Conservation (phyloP, 2,113 vertebrate genomes). For the Corythoichthys haematopterus region DNA sequence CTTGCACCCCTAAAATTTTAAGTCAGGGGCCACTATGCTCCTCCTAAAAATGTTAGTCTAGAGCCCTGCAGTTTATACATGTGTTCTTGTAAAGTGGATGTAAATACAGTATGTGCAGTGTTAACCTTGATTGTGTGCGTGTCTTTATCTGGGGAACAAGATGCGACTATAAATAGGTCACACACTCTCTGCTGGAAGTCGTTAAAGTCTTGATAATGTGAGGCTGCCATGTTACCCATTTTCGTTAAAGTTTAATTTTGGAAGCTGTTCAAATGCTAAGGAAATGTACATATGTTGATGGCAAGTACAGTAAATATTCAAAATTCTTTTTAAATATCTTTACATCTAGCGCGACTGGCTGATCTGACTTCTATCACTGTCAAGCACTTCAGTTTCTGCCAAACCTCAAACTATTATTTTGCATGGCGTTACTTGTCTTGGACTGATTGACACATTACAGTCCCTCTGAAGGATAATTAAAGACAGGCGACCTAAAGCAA, state of each 20-base stretch:
- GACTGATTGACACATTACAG: slow-evolving; percentile 28
- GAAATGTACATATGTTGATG: slow-evolving; percentile 12
- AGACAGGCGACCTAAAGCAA: slow-evolving; percentile 38
- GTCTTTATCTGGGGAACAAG: slow-evolving; percentile 67
- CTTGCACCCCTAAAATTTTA: too few relatives aligned
- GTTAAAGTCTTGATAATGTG: slow-evolving; percentile 10
- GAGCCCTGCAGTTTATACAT: slow-evolving; percentile 46
- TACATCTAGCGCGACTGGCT: slow-evolving; percentile 27
- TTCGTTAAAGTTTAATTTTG: slow-evolving; percentile 31
- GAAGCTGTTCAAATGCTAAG: slow-evolving; percentile 29
- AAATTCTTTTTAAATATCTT: slow-evolving; percentile 42
- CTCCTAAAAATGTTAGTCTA: too few relatives aligned
- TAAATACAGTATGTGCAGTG: slow-evolving; percentile 33
- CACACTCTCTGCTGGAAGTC: slow-evolving; percentile 53
- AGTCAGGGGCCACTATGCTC: too few relatives aligned
- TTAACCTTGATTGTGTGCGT: slow-evolving; percentile 63
- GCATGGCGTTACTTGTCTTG: slow-evolving; percentile 26
- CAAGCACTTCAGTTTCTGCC: slow-evolving; percentile 21
- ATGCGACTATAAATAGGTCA: slow-evolving; percentile 47
- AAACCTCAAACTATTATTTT: slow-evolving; percentile 26
- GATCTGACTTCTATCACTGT: slow-evolving; percentile 32
- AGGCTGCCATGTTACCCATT: slow-evolving; percentile 32
- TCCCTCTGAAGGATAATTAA: slow-evolving; percentile 25
- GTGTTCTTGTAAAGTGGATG: slow-evolving; percentile 40
- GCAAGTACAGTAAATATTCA: slow-evolving; percentile 30